Percentiles rank a stretch among this genome's conserved stretches.
Evolutionary conservation across 1,140 invertebrate species (phyloP).

Genomic region (Lordiphosa mommai): DNA sequence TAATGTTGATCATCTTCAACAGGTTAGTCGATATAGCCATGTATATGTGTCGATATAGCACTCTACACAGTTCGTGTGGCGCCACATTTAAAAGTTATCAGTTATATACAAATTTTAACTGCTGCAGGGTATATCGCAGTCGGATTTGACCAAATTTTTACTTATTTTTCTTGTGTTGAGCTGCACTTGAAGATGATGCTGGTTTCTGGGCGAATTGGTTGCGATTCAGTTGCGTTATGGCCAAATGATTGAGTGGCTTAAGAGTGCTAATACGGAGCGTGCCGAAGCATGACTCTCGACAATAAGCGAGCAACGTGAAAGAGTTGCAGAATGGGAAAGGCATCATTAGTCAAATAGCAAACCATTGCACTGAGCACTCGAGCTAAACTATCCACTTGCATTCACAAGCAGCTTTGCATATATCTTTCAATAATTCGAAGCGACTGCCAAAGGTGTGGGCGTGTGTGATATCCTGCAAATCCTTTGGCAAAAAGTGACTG

Average conservation of each 20-base stretch:
- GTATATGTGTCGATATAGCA: too few relatives aligned
- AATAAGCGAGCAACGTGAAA: constrained; percentile 17
- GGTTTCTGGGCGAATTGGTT: constrained; percentile 26
- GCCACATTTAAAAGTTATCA: too few relatives aligned
- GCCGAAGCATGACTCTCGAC: constrained; percentile 19
- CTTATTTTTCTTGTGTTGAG: constrained; percentile 5
- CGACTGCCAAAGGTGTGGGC: constrained; percentile 11
- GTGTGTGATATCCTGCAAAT: constrained; percentile 49
- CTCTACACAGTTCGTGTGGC: too few relatives aligned
- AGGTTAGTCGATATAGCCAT: too few relatives aligned
- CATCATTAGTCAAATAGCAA: constrained; percentile 28
- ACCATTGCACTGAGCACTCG: not conserved
- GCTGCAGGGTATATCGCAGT: too few relatives aligned
- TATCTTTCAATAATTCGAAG: constrained; percentile 7
- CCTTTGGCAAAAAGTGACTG: constrained; percentile 29
- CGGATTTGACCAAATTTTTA: too few relatives aligned
- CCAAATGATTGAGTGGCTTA: constrained; percentile 39
- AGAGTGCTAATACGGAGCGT: constrained; percentile 29
- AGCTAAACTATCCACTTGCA: not conserved
- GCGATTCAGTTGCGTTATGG: constrained; percentile 45
- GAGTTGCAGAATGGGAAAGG: constrained; percentile 9
- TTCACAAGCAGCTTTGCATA: constrained; percentile 1
- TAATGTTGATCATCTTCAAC: too few relatives aligned
- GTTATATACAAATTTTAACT: too few relatives aligned
- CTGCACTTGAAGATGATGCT: constrained; percentile 45